Base-by-base conservation (phyloP, 1,140 invertebrate genomes). In the Formica exsecta region DNA sequence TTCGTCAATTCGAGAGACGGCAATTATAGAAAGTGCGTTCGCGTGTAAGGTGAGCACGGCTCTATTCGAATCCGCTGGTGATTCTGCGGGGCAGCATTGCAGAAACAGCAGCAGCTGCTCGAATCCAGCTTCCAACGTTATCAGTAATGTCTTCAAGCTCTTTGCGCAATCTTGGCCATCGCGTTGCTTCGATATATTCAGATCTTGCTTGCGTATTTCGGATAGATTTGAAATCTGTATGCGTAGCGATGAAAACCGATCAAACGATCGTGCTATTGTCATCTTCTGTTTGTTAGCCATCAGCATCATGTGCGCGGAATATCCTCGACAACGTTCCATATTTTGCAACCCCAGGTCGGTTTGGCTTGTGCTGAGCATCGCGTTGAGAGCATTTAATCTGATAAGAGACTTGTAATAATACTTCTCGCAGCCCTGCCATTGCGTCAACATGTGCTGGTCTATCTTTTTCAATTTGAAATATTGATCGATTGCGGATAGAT, bases 311-410 rank as follows among this genome's bases (percentile, higher is more conserved):
- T 98, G 96, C 71, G 96, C 95, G 0, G 97, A 95, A 92, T 97
- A 98, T 61, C 99, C 99, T 95, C 97, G 97, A 87, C 98, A 97
- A 74, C 98, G 96, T 80, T 99, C 98, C 66, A 98, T 96, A 87
- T 98, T 98, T 57, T 96, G 97, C 0, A 97, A 94, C 11, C 97
- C 98, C 41, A 99, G 94, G 91, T 99, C 98, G 88, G 97, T 96
- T 48, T 97, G 96, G 0, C 97, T 97, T 3, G 95, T 93, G 36
- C 96, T 96, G 83, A 90, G 98, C 92, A 22, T 96, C 95, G 65
- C 95, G 25, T 96, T 96, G 8, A 99, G 95, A 1, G 97, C 95
- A 61, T 97, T 96, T 73, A 97, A 95, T 66, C 97, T 95, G 25
- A 97, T 96, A 11, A 98, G 95, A 65, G 97, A 97, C 89, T 96